Percentiles rank a stretch among this genome's conserved stretches.
Conservation (phyloP, 1,140 invertebrate species). For the Latrodectus geometricus region DNA sequence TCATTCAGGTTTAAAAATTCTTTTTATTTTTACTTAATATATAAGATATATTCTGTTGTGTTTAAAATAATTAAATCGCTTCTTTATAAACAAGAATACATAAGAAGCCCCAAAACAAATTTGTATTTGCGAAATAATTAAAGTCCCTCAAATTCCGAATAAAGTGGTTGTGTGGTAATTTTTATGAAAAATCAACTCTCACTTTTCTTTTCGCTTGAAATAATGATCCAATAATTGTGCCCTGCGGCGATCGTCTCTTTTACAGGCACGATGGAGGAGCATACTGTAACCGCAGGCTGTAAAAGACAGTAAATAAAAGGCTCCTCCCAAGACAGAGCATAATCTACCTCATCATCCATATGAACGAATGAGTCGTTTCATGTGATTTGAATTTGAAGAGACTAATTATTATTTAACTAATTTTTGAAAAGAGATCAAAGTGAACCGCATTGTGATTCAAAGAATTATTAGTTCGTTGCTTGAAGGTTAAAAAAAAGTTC, state of each 20-base stretch:
- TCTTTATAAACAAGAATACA: too few species aligned
- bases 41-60: too few species aligned
- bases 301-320: slow-evolving; percentile 3
- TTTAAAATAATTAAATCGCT: too few species aligned
- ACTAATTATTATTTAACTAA: slow-evolving; percentile 50
- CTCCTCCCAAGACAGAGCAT: slow-evolving; percentile 12
- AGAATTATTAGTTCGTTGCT: background rate
- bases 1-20: too few species aligned
- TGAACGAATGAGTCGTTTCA: too few species aligned
- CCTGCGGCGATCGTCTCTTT: background rate
- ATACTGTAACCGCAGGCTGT: background rate
- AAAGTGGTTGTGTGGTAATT: slow-evolving; percentile 18
- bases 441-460: background rate
- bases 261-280: background rate
- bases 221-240: slow-evolving; percentile 57
- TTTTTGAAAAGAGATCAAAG: slow-evolving; percentile 28
- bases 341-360: too few species aligned
- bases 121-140: too few species aligned
- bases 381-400: slow-evolving; percentile 16
- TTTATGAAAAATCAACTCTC: slow-evolving; percentile 41
- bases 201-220: slow-evolving; percentile 19
- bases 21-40: too few species aligned
- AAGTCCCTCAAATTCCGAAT: background rate
- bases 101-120: too few species aligned
- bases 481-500: background rate